A percentile compares a stretch with the other conserved stretches of the same genome.
These are phyloP conservation scores for Xiphias gladius DNA, from an alignment of 2,113 vertebrate genomes.

Conservation along the genomic window DNA sequence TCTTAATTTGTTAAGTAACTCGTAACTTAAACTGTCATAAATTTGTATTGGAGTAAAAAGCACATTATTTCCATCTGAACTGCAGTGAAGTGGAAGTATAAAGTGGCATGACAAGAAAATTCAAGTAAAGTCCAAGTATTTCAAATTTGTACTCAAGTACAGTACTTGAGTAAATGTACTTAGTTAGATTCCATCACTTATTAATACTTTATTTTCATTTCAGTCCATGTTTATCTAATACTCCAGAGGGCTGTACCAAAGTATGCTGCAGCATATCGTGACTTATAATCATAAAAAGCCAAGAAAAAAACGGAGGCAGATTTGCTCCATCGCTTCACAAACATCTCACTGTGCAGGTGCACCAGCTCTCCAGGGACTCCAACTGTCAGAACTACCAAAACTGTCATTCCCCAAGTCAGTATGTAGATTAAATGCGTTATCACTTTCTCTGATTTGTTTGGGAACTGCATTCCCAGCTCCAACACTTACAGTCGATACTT, in stretches of 20 bases:
- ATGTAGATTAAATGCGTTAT: too few relatives aligned
- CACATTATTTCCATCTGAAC: not conserved
- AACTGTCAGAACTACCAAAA: conserved; percentile 66
- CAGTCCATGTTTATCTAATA: too few relatives aligned
- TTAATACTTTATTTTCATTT: not conserved
- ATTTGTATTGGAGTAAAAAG: too few relatives aligned
- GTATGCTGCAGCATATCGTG: too few relatives aligned
- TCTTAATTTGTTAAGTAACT: too few relatives aligned
- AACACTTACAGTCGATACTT: not conserved
- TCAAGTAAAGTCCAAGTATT: too few relatives aligned
- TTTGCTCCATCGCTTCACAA: conserved; percentile 16
- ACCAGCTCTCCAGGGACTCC: conserved; percentile 41
- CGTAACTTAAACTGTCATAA: too few relatives aligned
- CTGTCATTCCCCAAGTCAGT: not conserved
- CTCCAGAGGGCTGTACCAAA: too few relatives aligned
- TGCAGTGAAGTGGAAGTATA: too few relatives aligned
- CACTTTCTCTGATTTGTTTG: not conserved
- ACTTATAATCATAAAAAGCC: not conserved
- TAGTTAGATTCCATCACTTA: not conserved
- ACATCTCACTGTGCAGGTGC: conserved; percentile 54
- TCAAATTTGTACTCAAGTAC: not conserved
- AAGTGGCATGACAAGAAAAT: too few relatives aligned
- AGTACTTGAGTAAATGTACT: not conserved
- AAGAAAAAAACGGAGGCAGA: not conserved
- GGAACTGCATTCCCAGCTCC: not conserved